Evolutionary conservation across 1,140 invertebrate genomes (phyloP).

Genomic region (Drosophila repleta): DNA sequence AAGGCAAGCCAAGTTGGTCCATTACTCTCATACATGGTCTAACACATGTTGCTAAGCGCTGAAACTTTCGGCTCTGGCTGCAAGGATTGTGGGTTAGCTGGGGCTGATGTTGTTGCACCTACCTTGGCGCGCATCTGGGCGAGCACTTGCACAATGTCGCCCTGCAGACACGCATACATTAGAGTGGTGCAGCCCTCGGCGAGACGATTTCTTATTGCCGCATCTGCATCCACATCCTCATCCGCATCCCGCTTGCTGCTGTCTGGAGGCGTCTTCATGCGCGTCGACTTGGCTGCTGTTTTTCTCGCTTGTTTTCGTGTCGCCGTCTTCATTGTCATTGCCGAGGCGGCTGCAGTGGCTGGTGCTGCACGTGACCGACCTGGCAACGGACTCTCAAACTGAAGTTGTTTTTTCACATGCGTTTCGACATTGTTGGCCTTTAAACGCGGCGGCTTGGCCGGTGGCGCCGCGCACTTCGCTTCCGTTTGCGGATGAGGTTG

Average conservation of each 20-base stretch:
- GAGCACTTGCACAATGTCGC: constrained; percentile 86
- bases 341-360: background rate
- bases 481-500: constrained; percentile 58
- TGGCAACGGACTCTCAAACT: constrained; percentile 76
- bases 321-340: constrained; percentile 20
- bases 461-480: constrained; percentile 46
- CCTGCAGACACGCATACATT: constrained; percentile 96
- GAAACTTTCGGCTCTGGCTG: background rate
- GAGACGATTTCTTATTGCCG: constrained; percentile 75
- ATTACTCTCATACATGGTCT: constrained; percentile 30
- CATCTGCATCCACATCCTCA: constrained; percentile 22
- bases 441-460: constrained; percentile 68
- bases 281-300: constrained; percentile 5
- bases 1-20: constrained; percentile 23
- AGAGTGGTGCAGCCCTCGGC: constrained; percentile 88
- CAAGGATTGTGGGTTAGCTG: constrained; percentile 5
- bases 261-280: constrained; percentile 4
- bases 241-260: background rate
- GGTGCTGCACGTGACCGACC: constrained; percentile 52
- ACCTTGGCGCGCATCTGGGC: constrained; percentile 84
- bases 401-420: constrained; percentile 70
- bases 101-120: constrained; percentile 28
- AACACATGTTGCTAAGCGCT: constrained; percentile 43
- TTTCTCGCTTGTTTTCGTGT: background rate
- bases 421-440: constrained; percentile 38